Evolutionary conservation across 2,888 invertebrate genomes (phyloP), one percentile per base, ranked within the genome.

Genomic region (Melolontha melolontha): DNA sequence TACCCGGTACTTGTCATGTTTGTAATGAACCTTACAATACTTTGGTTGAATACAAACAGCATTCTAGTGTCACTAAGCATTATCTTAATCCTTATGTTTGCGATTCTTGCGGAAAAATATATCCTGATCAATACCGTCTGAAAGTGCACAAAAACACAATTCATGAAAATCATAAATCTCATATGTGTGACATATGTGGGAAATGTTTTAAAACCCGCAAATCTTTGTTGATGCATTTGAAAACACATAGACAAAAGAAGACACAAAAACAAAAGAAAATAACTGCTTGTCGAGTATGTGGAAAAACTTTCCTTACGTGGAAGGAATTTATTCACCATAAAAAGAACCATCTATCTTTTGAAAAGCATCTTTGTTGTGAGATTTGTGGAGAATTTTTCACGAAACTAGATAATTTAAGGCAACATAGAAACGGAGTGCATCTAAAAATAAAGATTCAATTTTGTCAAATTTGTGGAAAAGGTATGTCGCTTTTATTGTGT

Each of bases 261-360:
- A n/a, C n/a, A n/a, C n/a, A n/a, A n/a, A n/a, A n/a, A 5, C 29
- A 70, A 42, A 39, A 59, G 4, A 42, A 64, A 39, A 59, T 62
- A 1, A 70, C 63, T 40, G 55, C 59, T 8, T 71, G 71, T 39
- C 64, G 64, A 29, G 34, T 51, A 14, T 71, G 71, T 44, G 68
- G 66, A 8, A 40, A 44, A 12, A 11, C 17, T 17, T 63, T 51
- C 10, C 7, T 10, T 27, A 47, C 27, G 10, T 41, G 40, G 10
- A 44, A 22, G 5, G 64, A 68, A 27, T 14, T 64, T 17, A 16
- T 55, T 2, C 41, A 29, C 5, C 68, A 68, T 27, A 63, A 42
- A 16, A 47, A 40, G 14, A 10, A 29, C 1, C 68, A 68, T 29
- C 34, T 12, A 0, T 11, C 52, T 8, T 7, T 8, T 5, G 47